phyloP scores from a whole-genome alignment of 2,888 invertebrate genomes.

The Drosophila buzzatii region DNA sequence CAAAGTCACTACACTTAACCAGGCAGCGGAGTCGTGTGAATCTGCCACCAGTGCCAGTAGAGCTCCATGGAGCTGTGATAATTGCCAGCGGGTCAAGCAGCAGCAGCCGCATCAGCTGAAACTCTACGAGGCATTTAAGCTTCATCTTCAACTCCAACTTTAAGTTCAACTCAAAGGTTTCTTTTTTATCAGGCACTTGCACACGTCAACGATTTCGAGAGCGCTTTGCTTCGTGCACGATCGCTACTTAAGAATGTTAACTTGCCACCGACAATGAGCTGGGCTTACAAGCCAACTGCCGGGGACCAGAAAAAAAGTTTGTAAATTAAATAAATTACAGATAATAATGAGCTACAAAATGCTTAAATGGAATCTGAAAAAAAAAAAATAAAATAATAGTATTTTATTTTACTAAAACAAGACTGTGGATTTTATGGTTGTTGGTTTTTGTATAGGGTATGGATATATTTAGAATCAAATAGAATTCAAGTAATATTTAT shows the following conservation, averaged over 20 bases:
- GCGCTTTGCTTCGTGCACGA: constrained; percentile 46
- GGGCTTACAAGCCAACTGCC: constrained; percentile 35
- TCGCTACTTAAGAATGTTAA: constrained; percentile 54
- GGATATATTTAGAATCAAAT: too few species aligned
- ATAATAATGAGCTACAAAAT: constrained; percentile 18
- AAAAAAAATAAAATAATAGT: neutral
- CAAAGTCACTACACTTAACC: constrained; percentile 55
- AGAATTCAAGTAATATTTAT: too few species aligned
- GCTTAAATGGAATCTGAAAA: neutral
- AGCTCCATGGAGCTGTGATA: constrained; percentile 46
- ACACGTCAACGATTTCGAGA: constrained; percentile 44
- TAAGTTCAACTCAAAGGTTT: constrained; percentile 25
- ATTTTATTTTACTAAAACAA: neutral
- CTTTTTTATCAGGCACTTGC: constrained; percentile 47
- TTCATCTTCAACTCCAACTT: constrained; percentile 29
- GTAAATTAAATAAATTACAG: constrained; percentile 2
- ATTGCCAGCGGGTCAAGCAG: constrained; percentile 71
- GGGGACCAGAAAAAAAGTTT: neutral
- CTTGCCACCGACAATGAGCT: constrained; percentile 55
- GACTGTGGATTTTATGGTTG: neutral
- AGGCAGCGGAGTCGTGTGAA: constrained; percentile 58
- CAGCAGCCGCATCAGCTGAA: constrained; percentile 37
- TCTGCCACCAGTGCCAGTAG: constrained; percentile 53
- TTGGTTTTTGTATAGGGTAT: neutral
- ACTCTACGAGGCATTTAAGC: constrained; percentile 20